Evolutionary conservation across 1,140 invertebrate species (phyloP), one percentile per base, ranked within the genome.

Genomic region (Caerostris darwini): DNA sequence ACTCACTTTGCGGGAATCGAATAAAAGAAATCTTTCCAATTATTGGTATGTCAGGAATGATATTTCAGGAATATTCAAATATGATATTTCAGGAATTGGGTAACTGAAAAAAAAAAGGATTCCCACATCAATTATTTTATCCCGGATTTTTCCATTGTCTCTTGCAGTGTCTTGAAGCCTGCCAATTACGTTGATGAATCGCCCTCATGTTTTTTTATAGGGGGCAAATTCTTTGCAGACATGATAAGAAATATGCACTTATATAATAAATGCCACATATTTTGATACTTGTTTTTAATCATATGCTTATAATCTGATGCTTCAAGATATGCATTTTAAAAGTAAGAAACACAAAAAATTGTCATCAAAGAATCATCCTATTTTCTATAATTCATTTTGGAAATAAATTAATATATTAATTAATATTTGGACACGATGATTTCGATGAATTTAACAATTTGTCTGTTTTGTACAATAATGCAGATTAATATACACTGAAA

Each of bases 21-120:
- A 77, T 77, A 77, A 77, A 77, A 77, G 69, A 77, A 77, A 77
- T 77, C 69, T 77, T 77, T 77, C 69, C 69, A 77, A 77, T 77
- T 77, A 77, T 77, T 77, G 69, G 69, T 77, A 77, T 50, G 50
- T 50, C 19, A 77, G 71, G 71, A 77, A 77, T 53, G 71, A 77
- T 77, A 77, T 77, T 77, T 34, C 34, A 34, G 69, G 50, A 77
- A 77, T 77, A 7, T 19, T 77, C 8, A 34, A 2, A 19, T 77
- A 34, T 53, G 69, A 77, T 77, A 77, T 77, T 77, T 34, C 34
- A 77, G 69, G 69, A 77, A 77, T 77, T 34, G 19, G 19, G 69
- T 77, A 77, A 77, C 69, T 77, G 34, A 71, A 77, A 77, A 12
- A 77, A 77, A 77, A 77, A 77, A 10, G 69, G 69, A 77, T 77